Evolutionary conservation across 1,140 invertebrate species (phyloP), one percentile per base, ranked within the genome.

Genomic region (Mycetomoellerius zeteki): DNA sequence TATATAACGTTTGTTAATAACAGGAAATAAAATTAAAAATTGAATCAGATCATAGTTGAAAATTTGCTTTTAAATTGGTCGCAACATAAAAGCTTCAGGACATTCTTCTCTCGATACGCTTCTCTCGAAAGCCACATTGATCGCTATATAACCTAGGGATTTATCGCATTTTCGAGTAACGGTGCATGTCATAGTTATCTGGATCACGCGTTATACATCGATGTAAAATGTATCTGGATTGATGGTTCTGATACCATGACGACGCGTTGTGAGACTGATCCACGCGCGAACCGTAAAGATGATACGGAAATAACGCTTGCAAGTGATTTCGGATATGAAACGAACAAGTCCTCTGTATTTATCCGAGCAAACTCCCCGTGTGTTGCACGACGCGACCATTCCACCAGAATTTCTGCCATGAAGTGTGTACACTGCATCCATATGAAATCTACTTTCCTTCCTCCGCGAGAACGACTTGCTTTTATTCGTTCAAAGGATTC

Each of bases 261-360:
- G 24, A 47, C 19, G 21, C 33, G 33, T 81, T 80, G 37, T n/a
- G 77, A 80, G 0, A 71, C 16, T n/a, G 24, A 71, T 43, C 52
- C 33, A 21, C 19, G n/a, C 30, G 58, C 21, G 24, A 50, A 64
- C 21, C 58, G 16, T 21, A 37, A 72, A 56, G 67, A 82, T 0
- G 24, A 50, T 43, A 37, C n/a, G 24, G 60, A 65, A 21, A 65
- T 6, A n/a, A 8, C 21, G 7, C 54, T 47, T 4, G 54, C 67
- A 75, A 82, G 69, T 37, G 76, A 89, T 80, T 77, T 69, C 52
- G 77, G 43, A 62, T 88, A 76, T 73, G 76, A 52, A 52, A 47
- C 50, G 50, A 87, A 54, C 54, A 58, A 67, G 64, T 85, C 33
- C 58, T 58, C 58, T 27, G 50, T 88, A 88, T 89, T 89, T 89